Evolutionary conservation across 2,797 vertebrate genomes (phyloP).

Genomic region (Tenualosa thibaudeaui): DNA sequence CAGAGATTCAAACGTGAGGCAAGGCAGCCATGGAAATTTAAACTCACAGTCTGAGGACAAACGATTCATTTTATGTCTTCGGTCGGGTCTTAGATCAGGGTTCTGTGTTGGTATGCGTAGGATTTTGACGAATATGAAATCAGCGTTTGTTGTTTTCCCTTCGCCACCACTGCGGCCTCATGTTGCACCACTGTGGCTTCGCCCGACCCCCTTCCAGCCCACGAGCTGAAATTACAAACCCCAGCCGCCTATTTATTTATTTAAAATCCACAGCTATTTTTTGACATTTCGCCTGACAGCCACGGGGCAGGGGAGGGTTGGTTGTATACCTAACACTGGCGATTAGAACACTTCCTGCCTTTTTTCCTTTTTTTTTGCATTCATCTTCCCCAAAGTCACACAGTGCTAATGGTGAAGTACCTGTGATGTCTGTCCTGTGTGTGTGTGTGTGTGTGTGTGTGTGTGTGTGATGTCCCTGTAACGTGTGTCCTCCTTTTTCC

Average conservation of each 20-base stretch:
- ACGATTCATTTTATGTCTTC: neutral
- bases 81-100: neutral
- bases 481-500: slow-evolving; percentile 49
- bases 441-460: neutral
- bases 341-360: neutral
- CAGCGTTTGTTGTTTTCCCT: slow-evolving; percentile 1
- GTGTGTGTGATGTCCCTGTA: neutral
- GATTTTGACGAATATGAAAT: slow-evolving; percentile 22
- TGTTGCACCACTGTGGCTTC: slow-evolving; percentile 1
- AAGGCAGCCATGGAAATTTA: too few relatives aligned
- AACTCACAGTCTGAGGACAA: neutral
- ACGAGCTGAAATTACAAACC: slow-evolving; percentile 1
- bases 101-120: too few relatives aligned
- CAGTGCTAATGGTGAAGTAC: neutral
- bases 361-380: neutral
- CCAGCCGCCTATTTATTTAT: slow-evolving; percentile 4
- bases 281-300: neutral
- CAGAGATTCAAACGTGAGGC: too few relatives aligned
- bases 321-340: neutral
- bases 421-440: neutral
- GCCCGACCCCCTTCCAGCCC: neutral
- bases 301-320: neutral
- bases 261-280: slow-evolving; percentile 10
- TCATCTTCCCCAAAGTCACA: neutral
- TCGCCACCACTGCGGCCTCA: neutral